Evolutionary conservation across 64 coral and sea anemone species (phyloP).

Genomic region (Porites lutea): DNA sequence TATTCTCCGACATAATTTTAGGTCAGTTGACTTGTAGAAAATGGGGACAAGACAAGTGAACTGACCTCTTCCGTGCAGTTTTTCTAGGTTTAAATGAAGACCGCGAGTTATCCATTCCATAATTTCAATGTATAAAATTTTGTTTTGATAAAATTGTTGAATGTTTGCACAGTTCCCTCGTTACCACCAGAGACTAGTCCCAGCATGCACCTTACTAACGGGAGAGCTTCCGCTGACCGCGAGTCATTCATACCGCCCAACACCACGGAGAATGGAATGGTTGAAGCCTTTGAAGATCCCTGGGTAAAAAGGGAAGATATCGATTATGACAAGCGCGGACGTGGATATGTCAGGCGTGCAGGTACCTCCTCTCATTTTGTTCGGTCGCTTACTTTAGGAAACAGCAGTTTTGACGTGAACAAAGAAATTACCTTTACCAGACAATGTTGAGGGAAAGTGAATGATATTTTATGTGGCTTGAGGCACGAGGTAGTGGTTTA

Average conservation of each 20-base stretch:
- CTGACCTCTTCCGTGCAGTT: too few relatives aligned
- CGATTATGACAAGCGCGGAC: background rate
- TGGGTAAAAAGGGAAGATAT: constrained; percentile 24
- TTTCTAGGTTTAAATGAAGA: too few relatives aligned
- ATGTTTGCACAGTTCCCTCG: constrained; percentile 1
- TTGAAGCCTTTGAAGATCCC: constrained; percentile 21
- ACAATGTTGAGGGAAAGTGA: too few relatives aligned
- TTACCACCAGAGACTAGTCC: background rate
- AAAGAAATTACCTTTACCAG: too few relatives aligned
- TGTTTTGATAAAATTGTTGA: background rate
- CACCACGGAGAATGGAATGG: background rate
- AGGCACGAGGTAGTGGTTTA: too few relatives aligned
- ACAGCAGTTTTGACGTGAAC: too few relatives aligned
- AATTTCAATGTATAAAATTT: too few relatives aligned
- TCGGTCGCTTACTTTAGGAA: background rate
- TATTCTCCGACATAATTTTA: too few relatives aligned
- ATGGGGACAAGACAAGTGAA: too few relatives aligned
- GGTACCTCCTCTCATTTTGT: background rate
- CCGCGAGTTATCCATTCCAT: too few relatives aligned
- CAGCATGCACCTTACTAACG: constrained; percentile 2
- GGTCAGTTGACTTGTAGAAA: too few relatives aligned
- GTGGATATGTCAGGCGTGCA: background rate
- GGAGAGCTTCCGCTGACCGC: background rate
- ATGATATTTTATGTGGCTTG: too few relatives aligned
- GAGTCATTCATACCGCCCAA: constrained; percentile 5